Conservation (phyloP, 2,113 vertebrate genomes). For the Anser cygnoides region DNA sequence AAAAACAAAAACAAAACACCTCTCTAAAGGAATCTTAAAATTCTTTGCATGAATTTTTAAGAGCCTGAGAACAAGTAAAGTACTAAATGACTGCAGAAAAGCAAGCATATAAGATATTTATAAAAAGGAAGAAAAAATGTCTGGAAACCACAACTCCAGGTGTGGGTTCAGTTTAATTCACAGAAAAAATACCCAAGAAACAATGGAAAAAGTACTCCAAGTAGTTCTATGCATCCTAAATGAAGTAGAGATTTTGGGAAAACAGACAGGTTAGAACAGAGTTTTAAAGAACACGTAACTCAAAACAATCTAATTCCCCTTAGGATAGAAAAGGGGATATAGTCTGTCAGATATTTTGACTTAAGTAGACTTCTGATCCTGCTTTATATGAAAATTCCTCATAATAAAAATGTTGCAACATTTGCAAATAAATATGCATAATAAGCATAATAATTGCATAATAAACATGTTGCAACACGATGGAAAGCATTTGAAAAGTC, state of each 20-base stretch:
- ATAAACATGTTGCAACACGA: background rate
- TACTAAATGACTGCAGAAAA: background rate
- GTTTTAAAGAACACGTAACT: background rate
- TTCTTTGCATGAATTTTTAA: background rate
- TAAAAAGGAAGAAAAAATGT: background rate
- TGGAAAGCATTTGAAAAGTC: background rate
- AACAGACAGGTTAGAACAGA: background rate
- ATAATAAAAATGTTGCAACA: background rate
- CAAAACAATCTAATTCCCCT: background rate
- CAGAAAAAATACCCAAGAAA: background rate
- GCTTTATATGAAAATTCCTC: background rate
- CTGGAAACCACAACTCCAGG: background rate
- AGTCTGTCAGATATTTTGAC: background rate
- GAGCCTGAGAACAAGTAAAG: background rate
- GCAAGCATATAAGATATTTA: background rate
- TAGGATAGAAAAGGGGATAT: background rate
- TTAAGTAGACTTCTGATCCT: background rate
- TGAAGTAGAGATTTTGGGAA: background rate
- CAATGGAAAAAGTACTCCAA: background rate
- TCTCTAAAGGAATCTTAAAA: background rate
- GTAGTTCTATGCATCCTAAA: background rate
- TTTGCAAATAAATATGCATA: too few species aligned
- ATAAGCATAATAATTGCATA: too few species aligned
- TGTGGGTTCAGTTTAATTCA: background rate
- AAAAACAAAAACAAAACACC: background rate